Conservation (phyloP, 2,113 vertebrate species). For the Pelodiscus sinensis region DNA sequence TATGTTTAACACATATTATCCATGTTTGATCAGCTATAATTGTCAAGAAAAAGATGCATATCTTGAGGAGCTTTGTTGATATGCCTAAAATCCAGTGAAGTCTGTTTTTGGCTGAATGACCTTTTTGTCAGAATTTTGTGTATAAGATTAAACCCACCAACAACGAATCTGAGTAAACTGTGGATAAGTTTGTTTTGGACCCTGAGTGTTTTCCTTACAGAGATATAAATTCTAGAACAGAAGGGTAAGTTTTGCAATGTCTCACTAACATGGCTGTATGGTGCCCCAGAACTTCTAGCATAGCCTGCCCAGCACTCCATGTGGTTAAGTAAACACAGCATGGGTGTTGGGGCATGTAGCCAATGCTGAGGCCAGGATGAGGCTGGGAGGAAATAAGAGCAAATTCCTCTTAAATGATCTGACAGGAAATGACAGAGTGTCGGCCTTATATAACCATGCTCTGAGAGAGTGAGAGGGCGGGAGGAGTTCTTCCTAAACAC, state of each 20-base stretch:
- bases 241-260: not conserved
- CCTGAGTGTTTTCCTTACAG: not conserved
- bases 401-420: constrained; percentile 93
- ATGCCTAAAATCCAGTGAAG: not conserved
- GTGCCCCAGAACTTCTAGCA: not conserved
- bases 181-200: not conserved
- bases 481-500: constrained; percentile 87
- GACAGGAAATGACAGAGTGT: constrained; percentile 94
- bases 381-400: constrained; percentile 91
- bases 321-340: constrained; percentile 83
- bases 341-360: constrained; percentile 47
- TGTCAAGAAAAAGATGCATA: not conserved
- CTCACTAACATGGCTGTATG: not conserved
- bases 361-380: constrained; percentile 66
- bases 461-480: constrained; percentile 76
- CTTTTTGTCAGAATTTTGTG: not conserved
- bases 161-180: not conserved
- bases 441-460: constrained; percentile 78
- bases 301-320: constrained; percentile 49
- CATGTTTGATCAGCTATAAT: not conserved
- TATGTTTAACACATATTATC: not conserved
- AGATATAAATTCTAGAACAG: not conserved
- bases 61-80: not conserved
- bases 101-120: not conserved
- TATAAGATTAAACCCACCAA: not conserved